Percentiles rank a stretch among this genome's conserved stretches.
Evolutionary conservation across 2,113 vertebrate species (phyloP).

Genomic region (Rallus limicola): DNA sequence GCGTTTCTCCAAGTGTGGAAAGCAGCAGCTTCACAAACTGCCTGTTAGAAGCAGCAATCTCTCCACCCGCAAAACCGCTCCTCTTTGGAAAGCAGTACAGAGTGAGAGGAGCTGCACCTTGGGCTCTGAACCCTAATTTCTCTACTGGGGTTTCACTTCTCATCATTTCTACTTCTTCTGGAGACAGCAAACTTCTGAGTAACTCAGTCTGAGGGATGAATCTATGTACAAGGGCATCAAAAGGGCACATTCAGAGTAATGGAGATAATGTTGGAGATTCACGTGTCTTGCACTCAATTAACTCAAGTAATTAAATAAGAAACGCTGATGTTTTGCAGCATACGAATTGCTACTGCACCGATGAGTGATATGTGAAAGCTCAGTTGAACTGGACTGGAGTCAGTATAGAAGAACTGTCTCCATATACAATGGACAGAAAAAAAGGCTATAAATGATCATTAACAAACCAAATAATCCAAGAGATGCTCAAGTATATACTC

Average conservation of each 20-base stretch:
- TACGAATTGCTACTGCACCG: not conserved
- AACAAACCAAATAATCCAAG: not conserved
- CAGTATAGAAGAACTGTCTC: not conserved
- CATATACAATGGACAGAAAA: not conserved
- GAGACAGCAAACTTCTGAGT: not conserved
- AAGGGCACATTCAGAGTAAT: not conserved
- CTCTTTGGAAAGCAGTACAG: not conserved
- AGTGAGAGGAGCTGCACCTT: not conserved
- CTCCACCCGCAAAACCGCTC: not conserved
- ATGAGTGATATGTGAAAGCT: not conserved
- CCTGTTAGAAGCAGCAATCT: not conserved
- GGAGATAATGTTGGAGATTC: not conserved
- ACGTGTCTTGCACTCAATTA: not conserved
- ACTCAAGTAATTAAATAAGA: not conserved
- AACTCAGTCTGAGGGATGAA: not conserved
- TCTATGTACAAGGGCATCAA: not conserved
- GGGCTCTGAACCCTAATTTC: not conserved
- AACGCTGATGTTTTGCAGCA: not conserved
- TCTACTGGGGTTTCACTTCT: not conserved
- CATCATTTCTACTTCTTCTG: not conserved
- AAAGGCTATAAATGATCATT: not conserved
- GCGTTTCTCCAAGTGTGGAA: not conserved
- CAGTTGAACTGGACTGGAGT: not conserved
- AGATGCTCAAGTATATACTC: not conserved
- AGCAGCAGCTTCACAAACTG: not conserved